Conservation (phyloP, 2,113 vertebrate genomes). For the Etia nguti region DNA sequence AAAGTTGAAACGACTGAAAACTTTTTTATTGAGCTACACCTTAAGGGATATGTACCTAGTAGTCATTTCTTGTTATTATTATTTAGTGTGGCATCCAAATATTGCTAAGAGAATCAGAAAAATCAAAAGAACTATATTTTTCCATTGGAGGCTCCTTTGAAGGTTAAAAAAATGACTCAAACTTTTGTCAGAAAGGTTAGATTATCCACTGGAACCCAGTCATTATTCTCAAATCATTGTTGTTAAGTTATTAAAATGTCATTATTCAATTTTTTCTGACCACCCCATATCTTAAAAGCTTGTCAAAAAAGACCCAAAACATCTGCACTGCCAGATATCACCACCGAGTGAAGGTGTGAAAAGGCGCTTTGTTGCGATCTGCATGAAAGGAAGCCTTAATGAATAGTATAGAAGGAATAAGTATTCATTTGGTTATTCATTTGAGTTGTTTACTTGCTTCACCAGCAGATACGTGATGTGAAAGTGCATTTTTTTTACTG, state of each 20-base stretch:
- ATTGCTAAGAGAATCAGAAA: not conserved
- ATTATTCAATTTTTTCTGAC: conserved; percentile 1
- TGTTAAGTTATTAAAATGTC: not conserved
- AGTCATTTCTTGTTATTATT: not conserved
- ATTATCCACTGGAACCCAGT: not conserved
- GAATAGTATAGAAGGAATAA: not conserved
- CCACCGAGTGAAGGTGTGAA: conserved; percentile 4
- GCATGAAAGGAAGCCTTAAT: conserved; percentile 14
- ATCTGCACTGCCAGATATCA: not conserved
- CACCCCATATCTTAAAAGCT: not conserved
- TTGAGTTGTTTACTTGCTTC: not conserved
- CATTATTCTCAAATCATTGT: not conserved
- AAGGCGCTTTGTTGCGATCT: not conserved
- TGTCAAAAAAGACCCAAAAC: not conserved
- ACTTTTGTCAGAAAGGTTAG: not conserved
- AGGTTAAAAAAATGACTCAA: not conserved
- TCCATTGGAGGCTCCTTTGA: not conserved
- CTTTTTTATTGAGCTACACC: not conserved
- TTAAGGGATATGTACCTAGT: not conserved
- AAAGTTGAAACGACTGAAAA: not conserved
- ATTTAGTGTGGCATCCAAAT: not conserved
- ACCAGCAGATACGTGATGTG: not conserved
- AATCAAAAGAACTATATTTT: not conserved
- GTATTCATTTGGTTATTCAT: not conserved
- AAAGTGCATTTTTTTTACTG: not conserved